Conservation (phyloP, 1,140 invertebrate species). For the Arion vulgaris region DNA sequence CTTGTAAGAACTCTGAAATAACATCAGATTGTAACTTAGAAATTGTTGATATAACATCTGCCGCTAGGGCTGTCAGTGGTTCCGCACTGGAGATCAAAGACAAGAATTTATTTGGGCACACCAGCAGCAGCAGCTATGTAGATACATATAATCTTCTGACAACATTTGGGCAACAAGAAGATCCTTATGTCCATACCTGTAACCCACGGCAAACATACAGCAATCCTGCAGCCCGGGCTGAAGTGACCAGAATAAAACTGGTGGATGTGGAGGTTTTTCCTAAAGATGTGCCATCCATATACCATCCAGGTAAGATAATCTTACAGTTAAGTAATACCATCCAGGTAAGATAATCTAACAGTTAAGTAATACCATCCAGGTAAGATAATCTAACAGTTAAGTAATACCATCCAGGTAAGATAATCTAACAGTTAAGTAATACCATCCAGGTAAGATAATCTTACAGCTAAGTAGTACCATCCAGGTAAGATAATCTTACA, state of each 20-base stretch:
- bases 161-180: neutral
- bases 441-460: no score
- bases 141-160: neutral
- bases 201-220: neutral
- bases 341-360: no score
- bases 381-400: no score
- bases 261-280: constrained; percentile 28
- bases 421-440: no score
- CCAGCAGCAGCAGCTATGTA: neutral
- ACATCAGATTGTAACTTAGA: no score
- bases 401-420: no score
- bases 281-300: constrained; percentile 8
- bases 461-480: no score
- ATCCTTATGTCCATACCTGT: neutral
- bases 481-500: no score
- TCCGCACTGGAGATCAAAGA: neutral
- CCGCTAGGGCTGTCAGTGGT: neutral
- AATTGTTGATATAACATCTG: neutral
- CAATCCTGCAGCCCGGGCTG: neutral
- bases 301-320: constrained; percentile 19
- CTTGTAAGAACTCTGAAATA: no score
- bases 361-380: no score
- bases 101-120: neutral
- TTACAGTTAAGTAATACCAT: no score
- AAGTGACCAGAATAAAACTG: neutral